These are phyloP conservation scores for Callimorpha dominula DNA, from an alignment of 2,888 invertebrate genomes.

Conservation along the genomic window DNA sequence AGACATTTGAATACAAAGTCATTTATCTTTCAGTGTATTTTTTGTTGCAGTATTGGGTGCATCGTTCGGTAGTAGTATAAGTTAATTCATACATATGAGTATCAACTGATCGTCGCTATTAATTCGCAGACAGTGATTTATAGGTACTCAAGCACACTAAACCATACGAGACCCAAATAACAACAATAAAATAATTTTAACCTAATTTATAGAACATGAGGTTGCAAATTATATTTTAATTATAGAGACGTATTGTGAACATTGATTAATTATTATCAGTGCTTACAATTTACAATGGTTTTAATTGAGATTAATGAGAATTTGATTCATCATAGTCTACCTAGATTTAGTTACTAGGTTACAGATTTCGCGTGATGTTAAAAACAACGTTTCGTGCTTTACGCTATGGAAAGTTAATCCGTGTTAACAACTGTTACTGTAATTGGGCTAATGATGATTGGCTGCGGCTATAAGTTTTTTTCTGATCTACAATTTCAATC, in stretches of 20 bases:
- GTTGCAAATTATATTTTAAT: constrained; percentile 3
- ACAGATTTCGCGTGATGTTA: constrained; percentile 21
- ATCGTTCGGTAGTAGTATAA: constrained; percentile 28
- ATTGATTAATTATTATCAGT: constrained; percentile 27
- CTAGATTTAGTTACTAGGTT: constrained; percentile 23
- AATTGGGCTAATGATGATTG: constrained; percentile 53
- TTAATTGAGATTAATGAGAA: constrained; percentile 30
- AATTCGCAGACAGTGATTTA: constrained; percentile 8
- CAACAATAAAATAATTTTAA: constrained; percentile 32
- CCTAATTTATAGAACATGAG: constrained; percentile 32
- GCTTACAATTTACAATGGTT: constrained; percentile 16
- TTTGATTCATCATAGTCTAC: constrained; percentile 20
- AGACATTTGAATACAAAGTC: constrained; percentile 61
- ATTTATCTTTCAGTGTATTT: constrained; percentile 48
- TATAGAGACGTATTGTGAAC: constrained; percentile 17
- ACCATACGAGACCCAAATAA: constrained; percentile 11
- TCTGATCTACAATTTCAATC: constrained; percentile 38
- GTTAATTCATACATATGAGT: constrained; percentile 11
- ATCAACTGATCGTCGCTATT: constrained; percentile 3
- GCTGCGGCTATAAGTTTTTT: constrained; percentile 39
- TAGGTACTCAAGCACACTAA: constrained; percentile 25
- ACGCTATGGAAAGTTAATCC: constrained; percentile 41
- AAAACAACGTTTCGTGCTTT: constrained; percentile 28
- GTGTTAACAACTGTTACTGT: constrained; percentile 40
- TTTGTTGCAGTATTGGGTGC: constrained; percentile 44